phyloP scores from a whole-genome alignment of 2,888 invertebrate genomes.

The Ectemnius lituratus region DNA sequence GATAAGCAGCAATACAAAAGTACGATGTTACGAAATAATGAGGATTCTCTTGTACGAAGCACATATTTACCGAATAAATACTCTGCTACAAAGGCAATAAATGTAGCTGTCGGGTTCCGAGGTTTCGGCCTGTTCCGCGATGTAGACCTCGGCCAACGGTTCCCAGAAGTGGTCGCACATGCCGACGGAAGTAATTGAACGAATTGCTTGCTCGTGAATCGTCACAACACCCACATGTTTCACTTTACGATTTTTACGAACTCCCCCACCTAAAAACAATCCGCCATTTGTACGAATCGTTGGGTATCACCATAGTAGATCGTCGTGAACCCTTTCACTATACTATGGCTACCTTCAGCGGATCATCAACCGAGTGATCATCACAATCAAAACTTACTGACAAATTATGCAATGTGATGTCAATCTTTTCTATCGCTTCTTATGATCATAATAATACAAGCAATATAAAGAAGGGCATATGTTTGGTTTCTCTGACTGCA shows the following conservation, averaged over 20 bases:
- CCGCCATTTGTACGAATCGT: slow-evolving; percentile 59
- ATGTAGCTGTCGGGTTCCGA: slow-evolving; percentile 80
- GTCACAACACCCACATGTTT: slow-evolving; percentile 66
- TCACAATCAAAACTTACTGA: too few species aligned
- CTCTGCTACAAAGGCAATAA: slow-evolving; percentile 86
- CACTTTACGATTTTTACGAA: slow-evolving; percentile 58
- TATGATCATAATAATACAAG: too few species aligned
- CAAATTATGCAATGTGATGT: too few species aligned
- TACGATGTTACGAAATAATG: neutral
- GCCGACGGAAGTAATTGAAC: slow-evolving; percentile 42
- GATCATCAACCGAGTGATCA: too few species aligned
- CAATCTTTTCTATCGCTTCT: too few species aligned
- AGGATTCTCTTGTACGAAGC: neutral
- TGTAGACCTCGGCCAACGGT: slow-evolving; percentile 83
- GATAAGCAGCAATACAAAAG: neutral
- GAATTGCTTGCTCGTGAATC: slow-evolving; percentile 42
- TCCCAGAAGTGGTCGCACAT: slow-evolving; percentile 83
- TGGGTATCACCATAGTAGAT: slow-evolving; percentile 26
- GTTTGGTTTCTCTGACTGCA: too few species aligned
- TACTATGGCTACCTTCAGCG: slow-evolving; percentile 14
- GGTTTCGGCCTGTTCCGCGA: slow-evolving; percentile 77
- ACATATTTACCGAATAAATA: slow-evolving; percentile 82
- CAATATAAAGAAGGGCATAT: too few species aligned
- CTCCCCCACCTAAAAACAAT: slow-evolving; percentile 60
- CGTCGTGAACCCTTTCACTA: slow-evolving; percentile 46